Percentiles rank a stretch among this genome's conserved stretches.
phyloP scores from a whole-genome alignment of 2,797 vertebrate species.

The Falco peregrinus region DNA sequence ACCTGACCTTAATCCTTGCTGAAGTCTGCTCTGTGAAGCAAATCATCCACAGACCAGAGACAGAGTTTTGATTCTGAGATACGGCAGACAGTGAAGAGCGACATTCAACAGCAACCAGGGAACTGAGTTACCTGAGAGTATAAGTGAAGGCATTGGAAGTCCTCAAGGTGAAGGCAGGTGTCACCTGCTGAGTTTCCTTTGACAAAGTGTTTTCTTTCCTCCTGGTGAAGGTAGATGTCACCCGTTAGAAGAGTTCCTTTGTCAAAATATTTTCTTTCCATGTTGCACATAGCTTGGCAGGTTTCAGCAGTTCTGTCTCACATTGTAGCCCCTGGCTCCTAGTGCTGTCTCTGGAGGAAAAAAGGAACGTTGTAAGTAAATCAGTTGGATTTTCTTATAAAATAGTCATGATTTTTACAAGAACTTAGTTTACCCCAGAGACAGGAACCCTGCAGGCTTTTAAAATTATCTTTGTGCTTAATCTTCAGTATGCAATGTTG shows the following conservation, averaged over 20 bases:
- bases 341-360: background rate
- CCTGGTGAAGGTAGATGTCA: no score
- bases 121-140: background rate
- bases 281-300: background rate
- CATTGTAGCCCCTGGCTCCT: background rate
- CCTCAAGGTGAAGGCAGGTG: background rate
- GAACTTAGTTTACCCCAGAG: background rate
- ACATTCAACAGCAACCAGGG: background rate
- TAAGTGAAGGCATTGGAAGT: background rate
- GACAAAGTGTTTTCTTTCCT: background rate
- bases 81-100: background rate
- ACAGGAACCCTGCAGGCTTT: background rate
- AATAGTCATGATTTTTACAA: background rate
- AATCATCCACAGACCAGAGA: background rate
- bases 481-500: background rate
- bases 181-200: background rate
- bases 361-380: background rate
- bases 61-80: background rate
- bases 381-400: background rate
- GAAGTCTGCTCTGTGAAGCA: background rate
- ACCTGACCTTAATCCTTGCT: background rate
- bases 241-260: no score
- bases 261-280: no score
- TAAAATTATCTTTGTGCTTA: background rate
- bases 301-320: background rate